Percentiles rank a stretch among this genome's conserved stretches.
Evolutionary conservation across 2,113 vertebrate species (phyloP).

Genomic region (Picathartes gymnocephalus): DNA sequence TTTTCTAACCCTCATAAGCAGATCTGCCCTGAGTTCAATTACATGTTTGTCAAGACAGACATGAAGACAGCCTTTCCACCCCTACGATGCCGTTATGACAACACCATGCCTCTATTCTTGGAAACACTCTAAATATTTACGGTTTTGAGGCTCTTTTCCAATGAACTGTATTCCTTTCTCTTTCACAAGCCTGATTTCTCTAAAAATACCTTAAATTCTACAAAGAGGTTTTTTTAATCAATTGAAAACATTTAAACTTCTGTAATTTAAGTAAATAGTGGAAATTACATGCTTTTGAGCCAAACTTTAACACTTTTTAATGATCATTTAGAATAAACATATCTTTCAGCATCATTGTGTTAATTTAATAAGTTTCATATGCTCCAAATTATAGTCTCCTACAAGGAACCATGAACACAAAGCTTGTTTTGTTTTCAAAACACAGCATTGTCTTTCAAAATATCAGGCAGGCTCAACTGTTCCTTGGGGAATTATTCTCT

Average conservation of each 20-base stretch:
- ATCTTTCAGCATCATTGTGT: neutral
- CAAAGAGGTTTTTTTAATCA: neutral
- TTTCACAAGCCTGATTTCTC: neutral
- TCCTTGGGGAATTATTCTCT: neutral
- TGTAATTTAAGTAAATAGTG: neutral
- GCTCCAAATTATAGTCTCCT: neutral
- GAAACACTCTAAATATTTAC: neutral
- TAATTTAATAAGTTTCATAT: neutral
- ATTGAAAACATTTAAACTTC: neutral
- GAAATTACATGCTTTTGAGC: neutral
- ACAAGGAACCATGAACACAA: neutral
- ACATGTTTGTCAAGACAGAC: neutral
- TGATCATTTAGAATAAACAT: neutral
- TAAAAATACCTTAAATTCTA: neutral
- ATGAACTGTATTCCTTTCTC: neutral
- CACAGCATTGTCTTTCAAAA: neutral
- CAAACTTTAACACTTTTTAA: neutral
- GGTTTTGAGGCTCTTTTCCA: neutral
- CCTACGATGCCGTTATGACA: neutral
- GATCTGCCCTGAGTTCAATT: neutral
- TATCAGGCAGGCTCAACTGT: neutral
- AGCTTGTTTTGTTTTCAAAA: slow-evolving; percentile 1
- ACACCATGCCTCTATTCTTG: neutral
- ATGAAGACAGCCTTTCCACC: neutral
- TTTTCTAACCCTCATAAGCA: neutral